These are phyloP conservation scores for Sebastes cheni DNA, from an alignment of 2,797 vertebrate genomes.

Conservation along the genomic window DNA sequence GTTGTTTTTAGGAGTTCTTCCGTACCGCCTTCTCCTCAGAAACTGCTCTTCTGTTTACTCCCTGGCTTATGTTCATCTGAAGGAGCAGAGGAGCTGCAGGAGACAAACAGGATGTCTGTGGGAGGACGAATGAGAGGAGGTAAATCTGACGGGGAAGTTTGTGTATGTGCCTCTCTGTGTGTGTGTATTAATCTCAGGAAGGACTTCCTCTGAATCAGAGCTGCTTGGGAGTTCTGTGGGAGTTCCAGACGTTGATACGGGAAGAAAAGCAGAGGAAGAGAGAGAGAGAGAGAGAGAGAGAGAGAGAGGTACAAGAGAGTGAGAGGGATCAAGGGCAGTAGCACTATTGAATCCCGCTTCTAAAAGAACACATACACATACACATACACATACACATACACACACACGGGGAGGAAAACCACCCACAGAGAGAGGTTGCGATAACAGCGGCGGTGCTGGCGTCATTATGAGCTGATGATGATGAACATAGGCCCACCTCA, in stretches of 20 bases:
- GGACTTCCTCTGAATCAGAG: constrained; percentile 77
- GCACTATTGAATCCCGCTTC: constrained; percentile 56
- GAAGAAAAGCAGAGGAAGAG: constrained; percentile 54
- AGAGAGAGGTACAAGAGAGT: constrained; percentile 45
- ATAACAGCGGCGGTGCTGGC: constrained; percentile 45
- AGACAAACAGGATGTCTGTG: constrained; percentile 82
- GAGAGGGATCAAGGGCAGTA: constrained; percentile 66
- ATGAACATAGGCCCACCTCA: constrained; percentile 55
- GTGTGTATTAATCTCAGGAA: constrained; percentile 74
- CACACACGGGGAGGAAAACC: constrained; percentile 49
- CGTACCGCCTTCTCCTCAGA: constrained; percentile 36
- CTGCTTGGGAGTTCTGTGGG: constrained; percentile 80
- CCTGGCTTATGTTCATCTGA: constrained; percentile 66
- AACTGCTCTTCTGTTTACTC: constrained; percentile 66
- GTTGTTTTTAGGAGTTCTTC: constrained; percentile 37
- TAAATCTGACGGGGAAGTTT: constrained; percentile 74
- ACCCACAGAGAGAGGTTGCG: constrained; percentile 67
- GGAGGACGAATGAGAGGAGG: constrained; percentile 75
- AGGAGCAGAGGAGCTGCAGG: constrained; percentile 60
- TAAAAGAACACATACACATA: constrained; percentile 26
- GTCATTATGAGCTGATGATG: constrained; percentile 63
- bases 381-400: constrained; percentile 5
- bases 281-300: constrained; percentile 26
- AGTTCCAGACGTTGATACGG: constrained; percentile 69
- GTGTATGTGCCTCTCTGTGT: constrained; percentile 40